Base-by-base conservation (phyloP, 1,140 invertebrate species). In the Monomorium pharaonis region DNA sequence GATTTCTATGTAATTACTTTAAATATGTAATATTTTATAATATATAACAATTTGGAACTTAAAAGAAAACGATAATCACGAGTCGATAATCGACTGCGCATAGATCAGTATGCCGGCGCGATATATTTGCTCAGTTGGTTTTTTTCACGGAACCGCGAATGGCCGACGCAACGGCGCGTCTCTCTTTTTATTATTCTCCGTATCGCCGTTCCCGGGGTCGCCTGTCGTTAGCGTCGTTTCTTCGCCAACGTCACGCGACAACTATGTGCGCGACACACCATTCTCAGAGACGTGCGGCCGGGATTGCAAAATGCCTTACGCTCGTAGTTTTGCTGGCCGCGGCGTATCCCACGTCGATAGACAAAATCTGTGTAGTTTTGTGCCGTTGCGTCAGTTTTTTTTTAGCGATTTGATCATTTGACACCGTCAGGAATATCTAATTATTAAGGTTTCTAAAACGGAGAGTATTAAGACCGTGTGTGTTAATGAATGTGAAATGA, bases 191-290 rank as follows among this genome's bases (percentile, higher is more conserved):
- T 84, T 76, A 77, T 77, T 77, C 51, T 75, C 21, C 44, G 62
- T 77, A 76, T 84, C 81, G 81, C 65, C 49, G 33, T 84, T 65
- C 24, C 18, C 62, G 47, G 67, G 60, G 24, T 58, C 72, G 58
- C 30, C 54, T 47, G 56, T 65, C 77, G 69, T 65, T 83, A 24
- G 60, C 70, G 85, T 84, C 80, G 87, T 62, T 75, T 63, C 84
- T 72, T n/a, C 21, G 84, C 72, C 54, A 80, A 51, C 88, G 88
- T 91, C 88, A 87, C 77, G 86, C 86, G 78, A 91, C 83, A 89
- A 89, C 60, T 91, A 89, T 90, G 84, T 70, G 84, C 70, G 81
- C 70, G 81, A 69, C 72, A 24, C 76, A 84, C 85, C 80, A 77
- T 76, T 77, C 58, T 77, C 56, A n/a, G 84, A 78, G 77, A 78